Evolutionary conservation across 2,888 invertebrate genomes (phyloP).

Genomic region (Noctuana brunneofusca): DNA sequence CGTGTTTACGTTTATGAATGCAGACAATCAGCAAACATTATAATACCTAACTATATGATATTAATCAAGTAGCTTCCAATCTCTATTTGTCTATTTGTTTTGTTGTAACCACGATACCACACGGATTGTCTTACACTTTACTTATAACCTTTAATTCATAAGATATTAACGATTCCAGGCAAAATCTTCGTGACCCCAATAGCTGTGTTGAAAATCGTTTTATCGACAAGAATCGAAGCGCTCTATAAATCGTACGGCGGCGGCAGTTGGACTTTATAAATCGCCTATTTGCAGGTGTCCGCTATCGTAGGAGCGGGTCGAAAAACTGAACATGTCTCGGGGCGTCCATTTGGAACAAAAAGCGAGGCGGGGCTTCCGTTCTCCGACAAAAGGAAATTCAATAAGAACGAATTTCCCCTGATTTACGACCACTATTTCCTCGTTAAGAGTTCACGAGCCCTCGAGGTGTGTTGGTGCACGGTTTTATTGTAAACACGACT

Average conservation of each 20-base stretch:
- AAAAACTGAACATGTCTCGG: constrained; percentile 61
- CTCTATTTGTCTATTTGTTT: no score
- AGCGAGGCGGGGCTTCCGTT: constrained; percentile 67
- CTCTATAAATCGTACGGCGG: constrained; percentile 8
- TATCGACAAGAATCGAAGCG: constrained; percentile 4
- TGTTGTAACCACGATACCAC: no score
- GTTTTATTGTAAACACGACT: constrained; percentile 65
- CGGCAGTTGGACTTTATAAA: constrained; percentile 21
- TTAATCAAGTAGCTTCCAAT: no score
- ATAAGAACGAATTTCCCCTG: constrained; percentile 80
- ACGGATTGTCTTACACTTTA: no score
- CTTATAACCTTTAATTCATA: no score
- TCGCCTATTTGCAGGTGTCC: constrained; percentile 27
- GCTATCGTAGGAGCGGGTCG: constrained; percentile 12
- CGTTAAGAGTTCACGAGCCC: constrained; percentile 72
- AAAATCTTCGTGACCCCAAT: neutral
- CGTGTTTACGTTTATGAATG: no score
- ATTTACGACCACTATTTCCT: constrained; percentile 82
- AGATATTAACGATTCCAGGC: no score
- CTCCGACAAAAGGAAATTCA: constrained; percentile 78
- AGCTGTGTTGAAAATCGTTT: neutral
- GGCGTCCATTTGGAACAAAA: constrained; percentile 72
- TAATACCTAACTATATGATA: no score
- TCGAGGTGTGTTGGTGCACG: constrained; percentile 64
- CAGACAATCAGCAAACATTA: no score